phyloP scores from a whole-genome alignment of 2,797 vertebrate genomes.

The Neosalanx taihuensis region DNA sequence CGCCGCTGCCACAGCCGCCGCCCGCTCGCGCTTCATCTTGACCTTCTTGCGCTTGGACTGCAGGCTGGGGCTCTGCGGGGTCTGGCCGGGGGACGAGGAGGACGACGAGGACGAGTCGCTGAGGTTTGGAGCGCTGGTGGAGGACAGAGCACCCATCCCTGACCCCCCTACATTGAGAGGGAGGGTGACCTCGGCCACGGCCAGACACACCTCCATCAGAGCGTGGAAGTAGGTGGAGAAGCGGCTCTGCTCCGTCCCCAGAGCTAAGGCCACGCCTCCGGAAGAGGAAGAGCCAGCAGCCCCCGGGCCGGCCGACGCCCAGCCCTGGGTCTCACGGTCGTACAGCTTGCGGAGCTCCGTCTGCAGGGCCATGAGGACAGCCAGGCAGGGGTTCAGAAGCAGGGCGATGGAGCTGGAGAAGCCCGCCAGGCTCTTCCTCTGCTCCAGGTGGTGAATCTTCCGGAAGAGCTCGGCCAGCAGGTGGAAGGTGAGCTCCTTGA shows the following conservation, averaged over 20 bases:
- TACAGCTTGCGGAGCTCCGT: slow-evolving; percentile 94
- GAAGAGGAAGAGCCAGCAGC: slow-evolving; percentile 68
- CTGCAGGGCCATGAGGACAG: slow-evolving; percentile 95
- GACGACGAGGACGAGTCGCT: slow-evolving; percentile 97
- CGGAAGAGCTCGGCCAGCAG: slow-evolving; percentile 91
- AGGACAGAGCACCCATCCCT: slow-evolving; percentile 81
- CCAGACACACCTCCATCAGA: slow-evolving; percentile 94
- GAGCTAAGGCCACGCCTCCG: slow-evolving; percentile 68
- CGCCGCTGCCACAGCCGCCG: slow-evolving; percentile 70
- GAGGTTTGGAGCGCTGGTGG: slow-evolving; percentile 85
- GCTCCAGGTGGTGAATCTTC: slow-evolving; percentile 90
- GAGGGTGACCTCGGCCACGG: slow-evolving; percentile 93
- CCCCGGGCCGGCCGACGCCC: slow-evolving; percentile 76
- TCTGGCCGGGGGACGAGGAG: slow-evolving; percentile 94
- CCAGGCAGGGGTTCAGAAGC: slow-evolving; percentile 93
- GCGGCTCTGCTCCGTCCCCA: slow-evolving; percentile 83
- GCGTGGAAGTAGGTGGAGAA: slow-evolving; percentile 98
- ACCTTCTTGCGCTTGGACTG: slow-evolving; percentile 97
- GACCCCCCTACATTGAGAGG: slow-evolving; percentile 87
- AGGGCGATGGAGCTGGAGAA: slow-evolving; percentile 92
- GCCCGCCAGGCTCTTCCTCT: slow-evolving; percentile 82
- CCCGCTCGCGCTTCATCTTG: slow-evolving; percentile 95
- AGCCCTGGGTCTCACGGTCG: slow-evolving; percentile 92
- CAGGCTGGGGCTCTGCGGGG: slow-evolving; percentile 93
- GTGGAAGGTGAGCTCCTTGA: slow-evolving; percentile 94